Percentiles rank a stretch among this genome's conserved stretches.
Evolutionary conservation across 2,888 invertebrate species (phyloP).

Genomic region (Odontomyia ornata): DNA sequence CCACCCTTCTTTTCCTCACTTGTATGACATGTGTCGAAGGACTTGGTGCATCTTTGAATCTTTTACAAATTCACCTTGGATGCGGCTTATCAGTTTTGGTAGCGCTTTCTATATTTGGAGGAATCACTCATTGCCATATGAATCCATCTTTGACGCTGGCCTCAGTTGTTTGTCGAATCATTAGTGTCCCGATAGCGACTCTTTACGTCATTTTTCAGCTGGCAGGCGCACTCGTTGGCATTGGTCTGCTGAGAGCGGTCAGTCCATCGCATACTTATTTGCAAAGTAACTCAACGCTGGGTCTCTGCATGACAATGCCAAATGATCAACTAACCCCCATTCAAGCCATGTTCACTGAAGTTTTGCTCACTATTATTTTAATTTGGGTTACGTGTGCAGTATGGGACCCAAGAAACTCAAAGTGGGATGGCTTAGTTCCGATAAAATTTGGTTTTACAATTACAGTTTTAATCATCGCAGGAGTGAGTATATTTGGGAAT

Average conservation of each 20-base stretch:
- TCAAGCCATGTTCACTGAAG: slow-evolving; percentile 72
- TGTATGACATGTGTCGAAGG: slow-evolving; percentile 72
- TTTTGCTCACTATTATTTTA: slow-evolving; percentile 71
- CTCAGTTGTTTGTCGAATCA: slow-evolving; percentile 65
- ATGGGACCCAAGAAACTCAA: slow-evolving; percentile 78
- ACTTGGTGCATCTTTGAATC: slow-evolving; percentile 57
- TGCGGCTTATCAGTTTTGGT: slow-evolving; percentile 77
- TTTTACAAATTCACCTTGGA: slow-evolving; percentile 59
- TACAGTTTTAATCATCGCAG: slow-evolving; percentile 71
- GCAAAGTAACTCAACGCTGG: slow-evolving; percentile 57
- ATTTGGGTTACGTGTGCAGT: slow-evolving; percentile 74
- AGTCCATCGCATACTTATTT: slow-evolving; percentile 61
- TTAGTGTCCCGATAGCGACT: slow-evolving; percentile 64
- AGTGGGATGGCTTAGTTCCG: slow-evolving; percentile 71
- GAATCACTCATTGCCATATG: slow-evolving; percentile 80
- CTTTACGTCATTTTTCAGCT: slow-evolving; percentile 73
- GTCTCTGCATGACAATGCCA: slow-evolving; percentile 72
- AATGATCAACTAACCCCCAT: slow-evolving; percentile 60
- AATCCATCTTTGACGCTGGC: slow-evolving; percentile 80
- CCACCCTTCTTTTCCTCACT: slow-evolving; percentile 73
- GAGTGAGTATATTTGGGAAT: slow-evolving; percentile 68
- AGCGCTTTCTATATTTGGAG: slow-evolving; percentile 77
- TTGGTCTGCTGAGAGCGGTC: slow-evolving; percentile 72
- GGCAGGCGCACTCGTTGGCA: slow-evolving; percentile 74
- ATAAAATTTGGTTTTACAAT: slow-evolving; percentile 77